Base-by-base conservation (phyloP, 2,888 invertebrate genomes). In the Caenorhabditis becei region DNA sequence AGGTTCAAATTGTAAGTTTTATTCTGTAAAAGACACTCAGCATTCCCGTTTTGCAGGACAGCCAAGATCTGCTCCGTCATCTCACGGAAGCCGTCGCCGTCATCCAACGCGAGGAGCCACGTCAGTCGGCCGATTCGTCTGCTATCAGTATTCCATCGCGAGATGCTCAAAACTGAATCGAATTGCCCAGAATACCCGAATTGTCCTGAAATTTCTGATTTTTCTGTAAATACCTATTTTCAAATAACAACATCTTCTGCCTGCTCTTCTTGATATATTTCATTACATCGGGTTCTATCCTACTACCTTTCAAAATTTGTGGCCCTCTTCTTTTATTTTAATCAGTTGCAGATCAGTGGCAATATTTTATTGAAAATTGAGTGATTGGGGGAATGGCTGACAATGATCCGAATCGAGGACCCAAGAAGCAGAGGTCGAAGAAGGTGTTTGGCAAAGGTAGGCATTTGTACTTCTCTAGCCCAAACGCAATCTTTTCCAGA, bases 31-130 rank as follows among this genome's bases (percentile, higher is more conserved):
- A 41, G 49, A 49, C 44, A 16, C 18, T 2, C 24, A 41, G 4
- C 18, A 8, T 44, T n/a, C 0, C 1, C 10, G 0, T 28, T 8
- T 65, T 80, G 1, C 49, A 80, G 80, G 75, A 80, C 37, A 75
- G 70, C 14, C 74, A 74, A 35, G 80, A 80, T 16, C 59, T 80
- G n/a, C 80, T 80, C n/a, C 56, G 63, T 7, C 80, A 70, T 32
- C 58, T 80, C 8, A 56, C 69, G 20, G 80, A 80, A 11, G 59
- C 63, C 5, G 80, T 80, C 7, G 80, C 80, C 4, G 54, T 70
- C 26, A 59, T 80, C 4, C 23, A 49, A 41, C 41, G 41, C 41
- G 49, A 49, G 11, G 49, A 49, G 7, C 49, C 10, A 4, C 49
- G 20, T n/a, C 49, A 2, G 2, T 2, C 49, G 18, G 41, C 37